Evolutionary conservation across 2,888 invertebrate genomes (phyloP).

Genomic region (Agapostemon virescens): DNA sequence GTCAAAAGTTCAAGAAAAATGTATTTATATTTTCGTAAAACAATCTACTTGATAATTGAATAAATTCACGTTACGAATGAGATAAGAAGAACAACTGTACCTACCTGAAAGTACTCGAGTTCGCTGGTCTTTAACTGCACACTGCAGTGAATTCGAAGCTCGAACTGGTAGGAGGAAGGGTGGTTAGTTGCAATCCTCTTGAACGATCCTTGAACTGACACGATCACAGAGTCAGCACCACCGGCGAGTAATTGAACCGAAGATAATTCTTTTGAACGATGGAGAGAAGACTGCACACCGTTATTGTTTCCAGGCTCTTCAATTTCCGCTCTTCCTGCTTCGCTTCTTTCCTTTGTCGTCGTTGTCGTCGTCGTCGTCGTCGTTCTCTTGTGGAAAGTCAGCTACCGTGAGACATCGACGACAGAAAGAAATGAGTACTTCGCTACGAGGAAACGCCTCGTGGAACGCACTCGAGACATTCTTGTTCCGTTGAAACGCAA

Average conservation of each 20-base stretch:
- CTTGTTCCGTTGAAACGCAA: constrained; percentile 55
- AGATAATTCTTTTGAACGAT: constrained; percentile 41
- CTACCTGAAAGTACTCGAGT: neutral
- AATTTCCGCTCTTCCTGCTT: constrained; percentile 36
- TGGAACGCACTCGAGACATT: constrained; percentile 54
- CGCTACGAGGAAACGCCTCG: constrained; percentile 52
- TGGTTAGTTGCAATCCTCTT: constrained; percentile 9
- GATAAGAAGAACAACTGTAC: neutral
- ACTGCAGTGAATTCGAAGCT: neutral
- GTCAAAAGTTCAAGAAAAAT: no score
- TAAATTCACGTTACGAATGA: neutral
- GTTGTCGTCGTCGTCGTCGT: no score
- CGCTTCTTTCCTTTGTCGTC: constrained; percentile 36
- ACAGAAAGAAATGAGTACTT: constrained; percentile 48
- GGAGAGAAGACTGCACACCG: constrained; percentile 28
- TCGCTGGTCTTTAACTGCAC: neutral
- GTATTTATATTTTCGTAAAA: neutral
- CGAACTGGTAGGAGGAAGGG: neutral
- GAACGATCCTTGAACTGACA: constrained; percentile 19
- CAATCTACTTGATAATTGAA: neutral
- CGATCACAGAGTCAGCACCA: constrained; percentile 38
- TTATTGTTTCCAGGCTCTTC: constrained; percentile 49
- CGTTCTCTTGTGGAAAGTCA: constrained; percentile 42
- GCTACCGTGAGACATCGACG: constrained; percentile 53
- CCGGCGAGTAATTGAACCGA: constrained; percentile 55